A percentile compares a stretch with the other conserved stretches of the same genome.
Conservation (phyloP, 2,113 vertebrate genomes). For the Herpetotheres cachinnans region DNA sequence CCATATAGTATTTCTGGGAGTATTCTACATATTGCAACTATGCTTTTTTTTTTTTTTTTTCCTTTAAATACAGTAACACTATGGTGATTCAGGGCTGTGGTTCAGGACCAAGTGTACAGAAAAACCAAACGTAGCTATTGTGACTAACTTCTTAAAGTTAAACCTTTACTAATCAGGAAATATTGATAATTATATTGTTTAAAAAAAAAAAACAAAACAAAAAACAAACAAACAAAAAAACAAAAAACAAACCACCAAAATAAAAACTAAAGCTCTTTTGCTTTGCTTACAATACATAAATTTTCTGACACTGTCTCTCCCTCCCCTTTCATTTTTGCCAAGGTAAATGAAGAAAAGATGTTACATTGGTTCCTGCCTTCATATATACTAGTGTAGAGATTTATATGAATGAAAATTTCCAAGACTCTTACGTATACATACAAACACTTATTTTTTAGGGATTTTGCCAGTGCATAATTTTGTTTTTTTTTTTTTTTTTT, state of each 20-base stretch:
- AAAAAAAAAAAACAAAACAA: too few relatives aligned
- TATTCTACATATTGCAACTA: neutral
- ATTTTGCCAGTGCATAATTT: neutral
- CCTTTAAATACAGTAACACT: neutral
- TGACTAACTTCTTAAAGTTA: neutral
- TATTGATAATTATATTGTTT: neutral
- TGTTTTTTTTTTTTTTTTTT: neutral
- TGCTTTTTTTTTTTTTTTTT: too few relatives aligned
- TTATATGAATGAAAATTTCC: neutral
- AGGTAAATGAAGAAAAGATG: neutral
- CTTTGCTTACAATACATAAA: neutral
- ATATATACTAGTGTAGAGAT: neutral
- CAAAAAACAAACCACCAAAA: too few relatives aligned
- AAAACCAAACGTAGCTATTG: neutral
- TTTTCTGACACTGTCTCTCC: neutral
- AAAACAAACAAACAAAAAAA: too few relatives aligned
- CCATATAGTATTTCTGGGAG: neutral
- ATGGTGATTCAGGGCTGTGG: fast-evolving
- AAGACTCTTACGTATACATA: neutral
- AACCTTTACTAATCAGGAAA: neutral
- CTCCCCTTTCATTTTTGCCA: neutral
- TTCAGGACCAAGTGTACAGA: neutral
- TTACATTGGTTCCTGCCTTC: neutral
- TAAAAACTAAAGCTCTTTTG: neutral
- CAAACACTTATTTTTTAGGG: neutral